Conservation (phyloP, 2,797 vertebrate species). For the Arnoldichthys spilopterus region DNA sequence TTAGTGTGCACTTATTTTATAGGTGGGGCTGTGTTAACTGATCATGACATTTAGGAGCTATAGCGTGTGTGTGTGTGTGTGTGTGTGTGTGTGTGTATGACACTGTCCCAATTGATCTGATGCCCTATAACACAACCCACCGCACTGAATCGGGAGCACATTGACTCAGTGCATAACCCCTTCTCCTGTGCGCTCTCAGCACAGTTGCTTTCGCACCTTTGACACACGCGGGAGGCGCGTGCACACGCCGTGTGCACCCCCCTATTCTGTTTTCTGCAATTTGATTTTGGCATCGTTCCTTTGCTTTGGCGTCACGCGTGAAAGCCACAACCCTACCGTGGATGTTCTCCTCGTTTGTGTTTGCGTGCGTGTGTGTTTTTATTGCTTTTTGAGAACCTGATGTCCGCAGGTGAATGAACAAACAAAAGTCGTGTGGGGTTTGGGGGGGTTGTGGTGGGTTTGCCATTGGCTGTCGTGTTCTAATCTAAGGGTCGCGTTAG, state of each 20-base stretch:
- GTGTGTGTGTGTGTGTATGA: too few species aligned
- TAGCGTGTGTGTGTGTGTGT: background rate
- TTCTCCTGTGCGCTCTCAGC: background rate
- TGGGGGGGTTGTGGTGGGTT: background rate
- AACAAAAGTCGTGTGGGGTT: background rate
- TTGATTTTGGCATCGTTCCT: too few species aligned
- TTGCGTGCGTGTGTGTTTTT: background rate
- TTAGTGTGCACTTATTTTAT: too few species aligned
- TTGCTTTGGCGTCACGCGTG: background rate
- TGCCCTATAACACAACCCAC: background rate
- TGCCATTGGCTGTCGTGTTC: too few species aligned
- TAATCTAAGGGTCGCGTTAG: background rate
- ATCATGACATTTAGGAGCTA: too few species aligned
- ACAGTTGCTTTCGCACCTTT: background rate
- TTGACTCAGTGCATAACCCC: background rate
- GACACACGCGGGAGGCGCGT: background rate
- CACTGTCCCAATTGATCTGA: background rate
- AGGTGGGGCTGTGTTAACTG: too few species aligned
- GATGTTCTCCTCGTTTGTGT: background rate
- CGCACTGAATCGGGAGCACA: background rate
- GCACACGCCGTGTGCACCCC: background rate
- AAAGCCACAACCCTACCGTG: background rate
- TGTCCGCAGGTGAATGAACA: background rate
- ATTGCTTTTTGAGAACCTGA: background rate
- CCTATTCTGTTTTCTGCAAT: too few species aligned